Base-by-base conservation (phyloP, 2,113 vertebrate species). In the Forbesichthys agassizii region DNA sequence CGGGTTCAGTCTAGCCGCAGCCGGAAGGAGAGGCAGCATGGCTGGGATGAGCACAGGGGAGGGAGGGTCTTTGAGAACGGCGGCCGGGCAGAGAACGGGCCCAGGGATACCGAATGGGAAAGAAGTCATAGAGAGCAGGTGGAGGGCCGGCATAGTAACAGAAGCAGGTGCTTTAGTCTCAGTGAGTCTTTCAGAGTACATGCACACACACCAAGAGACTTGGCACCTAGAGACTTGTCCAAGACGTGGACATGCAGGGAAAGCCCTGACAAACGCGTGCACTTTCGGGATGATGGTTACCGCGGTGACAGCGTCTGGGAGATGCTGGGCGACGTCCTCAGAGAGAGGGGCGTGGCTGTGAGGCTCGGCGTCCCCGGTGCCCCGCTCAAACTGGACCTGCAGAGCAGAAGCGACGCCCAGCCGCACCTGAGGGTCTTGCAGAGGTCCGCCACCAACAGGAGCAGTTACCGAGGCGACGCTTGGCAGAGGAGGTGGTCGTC, bases 401-500 rank as follows among this genome's bases (percentile, higher is more conserved):
- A 74, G 71, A 83, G 81, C 53, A 77, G 78, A 78, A 73, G 27
- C 27, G 27, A 80, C 67, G 76, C 86, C 74, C 86, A 80, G 80
- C 67, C 78, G 71, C 80, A 86, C 83, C 86, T 74, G 84, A 84
- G 75, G 53, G 72, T 0, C 46, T 90, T 91, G 69, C 84, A 79
- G 18, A 84, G 90, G 74, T 78, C 87, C 46, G 68, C 76, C 64
- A 47, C 69, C 70, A 59, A 62, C 62, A 84, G 92, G 74, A 87
- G 87, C 80, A 89, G 89, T 87, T 90, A 89, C 86, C 89, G 86
- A 80, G 86, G 88, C 59, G 83, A 90, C 48, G 74, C 80, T 65
- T 72, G 86, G 74, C 78, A 86, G 63, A 83, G 80, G 70, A 81
- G 75, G 75, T 73, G 72, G 60, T 48, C n/a, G 53, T 80, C 88